Evolutionary conservation across 1,140 invertebrate genomes (phyloP).

Genomic region (Atopsyche davidsoni): DNA sequence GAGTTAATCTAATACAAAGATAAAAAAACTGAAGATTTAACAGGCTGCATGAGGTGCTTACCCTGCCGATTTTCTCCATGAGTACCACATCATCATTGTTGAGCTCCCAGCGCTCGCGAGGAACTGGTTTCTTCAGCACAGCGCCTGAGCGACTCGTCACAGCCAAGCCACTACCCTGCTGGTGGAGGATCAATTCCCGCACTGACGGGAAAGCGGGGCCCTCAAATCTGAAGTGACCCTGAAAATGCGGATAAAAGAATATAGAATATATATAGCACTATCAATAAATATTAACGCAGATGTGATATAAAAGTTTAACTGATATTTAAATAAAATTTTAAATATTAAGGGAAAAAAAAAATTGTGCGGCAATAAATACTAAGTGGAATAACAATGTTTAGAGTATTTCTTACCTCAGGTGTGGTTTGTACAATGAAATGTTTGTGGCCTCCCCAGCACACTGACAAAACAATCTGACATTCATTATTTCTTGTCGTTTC

Average conservation of each 20-base stretch:
- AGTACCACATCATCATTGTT: conserved; percentile 93
- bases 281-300: too few relatives aligned
- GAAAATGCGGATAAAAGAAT: conserved; percentile 29
- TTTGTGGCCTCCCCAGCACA: conserved; percentile 92
- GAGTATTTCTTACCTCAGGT: conserved; percentile 66
- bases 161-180: conserved; percentile 73
- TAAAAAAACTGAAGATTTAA: too few relatives aligned
- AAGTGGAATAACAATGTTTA: too few relatives aligned
- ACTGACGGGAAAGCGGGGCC: conserved; percentile 89
- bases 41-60: too few relatives aligned
- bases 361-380: conserved; percentile 2
- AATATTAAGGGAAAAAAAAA: not conserved
- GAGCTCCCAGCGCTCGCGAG: conserved; percentile 91
- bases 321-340: conserved; percentile 9
- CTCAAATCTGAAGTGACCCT: conserved; percentile 91
- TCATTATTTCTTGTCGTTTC: conserved; percentile 92
- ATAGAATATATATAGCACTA: too few relatives aligned
- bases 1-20: too few relatives aligned
- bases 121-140: conserved; percentile 78
- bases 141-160: conserved; percentile 90
- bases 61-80: conserved; percentile 90
- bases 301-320: too few relatives aligned
- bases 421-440: conserved; percentile 97
- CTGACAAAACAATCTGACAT: conserved; percentile 88
- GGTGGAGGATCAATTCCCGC: conserved; percentile 83